Evolutionary conservation across 2,888 invertebrate species (phyloP).

Genomic region (Cataglyphis cursor): DNA sequence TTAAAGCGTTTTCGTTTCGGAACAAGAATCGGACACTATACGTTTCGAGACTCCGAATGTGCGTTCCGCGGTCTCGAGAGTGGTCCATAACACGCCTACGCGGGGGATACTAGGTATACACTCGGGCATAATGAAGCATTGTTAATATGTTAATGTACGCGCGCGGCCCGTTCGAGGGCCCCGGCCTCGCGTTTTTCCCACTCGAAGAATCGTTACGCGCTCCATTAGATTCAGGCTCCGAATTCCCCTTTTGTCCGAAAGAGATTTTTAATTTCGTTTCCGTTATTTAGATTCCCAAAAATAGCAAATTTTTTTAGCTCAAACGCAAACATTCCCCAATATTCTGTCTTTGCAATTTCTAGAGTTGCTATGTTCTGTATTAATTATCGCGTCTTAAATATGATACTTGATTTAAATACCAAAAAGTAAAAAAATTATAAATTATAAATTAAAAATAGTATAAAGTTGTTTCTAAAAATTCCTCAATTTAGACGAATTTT

Average conservation of each 20-base stretch:
- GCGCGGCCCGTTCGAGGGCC: slow-evolving; percentile 64
- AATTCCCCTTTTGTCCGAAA: slow-evolving; percentile 50
- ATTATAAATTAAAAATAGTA: neutral
- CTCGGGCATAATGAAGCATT: slow-evolving; percentile 81
- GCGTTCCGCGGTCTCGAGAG: slow-evolving; percentile 54
- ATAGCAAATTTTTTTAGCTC: neutral
- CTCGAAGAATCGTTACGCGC: slow-evolving; percentile 71
- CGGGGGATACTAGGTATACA: slow-evolving; percentile 53
- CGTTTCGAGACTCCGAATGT: slow-evolving; percentile 33
- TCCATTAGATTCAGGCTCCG: slow-evolving; percentile 69
- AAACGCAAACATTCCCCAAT: neutral
- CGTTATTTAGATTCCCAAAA: neutral
- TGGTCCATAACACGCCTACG: slow-evolving; percentile 69
- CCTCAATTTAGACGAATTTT: neutral
- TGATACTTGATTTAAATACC: neutral
- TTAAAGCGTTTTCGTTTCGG: slow-evolving; percentile 3
- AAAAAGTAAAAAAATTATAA: neutral
- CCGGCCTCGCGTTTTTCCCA: slow-evolving; percentile 64
- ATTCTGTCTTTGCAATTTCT: neutral
- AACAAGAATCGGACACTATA: slow-evolving; percentile 25
- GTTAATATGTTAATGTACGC: slow-evolving; percentile 82
- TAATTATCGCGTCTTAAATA: neutral
- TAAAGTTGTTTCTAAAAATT: neutral
- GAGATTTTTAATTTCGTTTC: slow-evolving; percentile 36
- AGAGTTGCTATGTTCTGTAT: neutral